A percentile compares a stretch with the other conserved stretches of the same genome.
Conservation (phyloP, 2,113 vertebrate species). For the Uropsilus gracilis region DNA sequence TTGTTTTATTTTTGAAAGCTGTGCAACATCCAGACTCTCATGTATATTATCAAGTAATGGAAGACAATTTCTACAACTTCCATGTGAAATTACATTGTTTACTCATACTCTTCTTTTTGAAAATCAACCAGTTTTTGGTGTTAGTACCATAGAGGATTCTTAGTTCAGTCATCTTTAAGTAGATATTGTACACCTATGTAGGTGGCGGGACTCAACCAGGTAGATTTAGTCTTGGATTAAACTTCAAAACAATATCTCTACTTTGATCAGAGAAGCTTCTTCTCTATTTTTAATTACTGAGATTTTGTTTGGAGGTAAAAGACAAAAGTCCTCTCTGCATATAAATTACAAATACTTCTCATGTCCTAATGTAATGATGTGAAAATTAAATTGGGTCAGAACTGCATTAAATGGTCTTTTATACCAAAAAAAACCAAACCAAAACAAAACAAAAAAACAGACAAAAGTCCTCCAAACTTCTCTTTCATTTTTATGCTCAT, state of each 20-base stretch:
- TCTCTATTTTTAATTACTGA: background rate
- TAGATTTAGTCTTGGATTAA: too few species aligned
- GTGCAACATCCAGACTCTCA: background rate
- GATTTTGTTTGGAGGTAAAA: background rate
- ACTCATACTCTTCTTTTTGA: constrained; percentile 18
- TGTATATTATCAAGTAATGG: background rate
- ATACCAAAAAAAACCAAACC: too few species aligned
- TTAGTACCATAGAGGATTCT: background rate
- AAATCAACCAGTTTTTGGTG: background rate
- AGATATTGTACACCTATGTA: background rate
- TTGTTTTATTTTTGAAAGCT: background rate
- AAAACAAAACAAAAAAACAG: too few species aligned
- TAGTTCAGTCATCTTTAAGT: background rate
- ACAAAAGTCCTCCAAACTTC: background rate
- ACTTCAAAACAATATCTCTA: background rate
- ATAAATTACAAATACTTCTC: too few species aligned
- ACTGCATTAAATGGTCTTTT: too few species aligned
- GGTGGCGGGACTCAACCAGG: background rate
- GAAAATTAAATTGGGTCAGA: too few species aligned
- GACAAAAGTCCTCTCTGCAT: background rate
- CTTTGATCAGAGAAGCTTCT: background rate
- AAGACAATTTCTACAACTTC: background rate
- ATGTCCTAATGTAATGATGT: too few species aligned
- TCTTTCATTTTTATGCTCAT: background rate
- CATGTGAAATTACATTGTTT: background rate